phyloP scores from a whole-genome alignment of 2,888 invertebrate genomes.

The Operophtera brumata region DNA sequence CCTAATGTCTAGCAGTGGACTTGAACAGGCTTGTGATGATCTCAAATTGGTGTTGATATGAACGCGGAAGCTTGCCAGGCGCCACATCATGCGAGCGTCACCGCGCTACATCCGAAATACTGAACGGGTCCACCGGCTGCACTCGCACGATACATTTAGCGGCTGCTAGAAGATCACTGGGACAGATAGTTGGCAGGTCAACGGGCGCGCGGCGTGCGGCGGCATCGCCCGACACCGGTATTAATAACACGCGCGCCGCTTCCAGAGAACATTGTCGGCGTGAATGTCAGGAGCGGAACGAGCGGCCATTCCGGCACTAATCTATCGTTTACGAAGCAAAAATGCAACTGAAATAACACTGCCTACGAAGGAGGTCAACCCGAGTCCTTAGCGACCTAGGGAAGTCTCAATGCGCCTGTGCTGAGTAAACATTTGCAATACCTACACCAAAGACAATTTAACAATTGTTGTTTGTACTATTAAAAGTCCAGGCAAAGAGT shows the following conservation, averaged over 20 bases:
- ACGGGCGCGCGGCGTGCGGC: constrained; percentile 23
- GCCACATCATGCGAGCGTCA: background rate
- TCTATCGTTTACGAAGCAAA: too few relatives aligned
- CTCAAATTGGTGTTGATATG: background rate
- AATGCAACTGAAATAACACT: too few relatives aligned
- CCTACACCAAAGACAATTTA: too few relatives aligned
- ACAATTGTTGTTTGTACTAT: too few relatives aligned
- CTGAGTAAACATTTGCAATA: too few relatives aligned
- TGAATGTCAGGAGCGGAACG: constrained; percentile 18
- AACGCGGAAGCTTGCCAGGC: constrained; percentile 2
- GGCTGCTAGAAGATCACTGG: constrained; percentile 62
- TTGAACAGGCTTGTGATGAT: background rate
- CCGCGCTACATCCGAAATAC: constrained; percentile 9
- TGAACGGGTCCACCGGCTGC: background rate
- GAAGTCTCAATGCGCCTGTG: too few relatives aligned
- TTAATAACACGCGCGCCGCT: constrained; percentile 5
- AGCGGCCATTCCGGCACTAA: background rate
- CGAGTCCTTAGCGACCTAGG: too few relatives aligned
- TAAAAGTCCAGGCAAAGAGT: too few relatives aligned
- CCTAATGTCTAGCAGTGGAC: too few relatives aligned
- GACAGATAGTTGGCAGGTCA: constrained; percentile 74
- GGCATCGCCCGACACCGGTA: constrained; percentile 37
- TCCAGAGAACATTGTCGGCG: background rate
- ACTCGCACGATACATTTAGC: constrained; percentile 2
- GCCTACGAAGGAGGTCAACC: too few relatives aligned